These are phyloP conservation scores for Phalacrocorax brasilianus DNA, from an alignment of 2,113 vertebrate genomes.

Conservation along the genomic window DNA sequence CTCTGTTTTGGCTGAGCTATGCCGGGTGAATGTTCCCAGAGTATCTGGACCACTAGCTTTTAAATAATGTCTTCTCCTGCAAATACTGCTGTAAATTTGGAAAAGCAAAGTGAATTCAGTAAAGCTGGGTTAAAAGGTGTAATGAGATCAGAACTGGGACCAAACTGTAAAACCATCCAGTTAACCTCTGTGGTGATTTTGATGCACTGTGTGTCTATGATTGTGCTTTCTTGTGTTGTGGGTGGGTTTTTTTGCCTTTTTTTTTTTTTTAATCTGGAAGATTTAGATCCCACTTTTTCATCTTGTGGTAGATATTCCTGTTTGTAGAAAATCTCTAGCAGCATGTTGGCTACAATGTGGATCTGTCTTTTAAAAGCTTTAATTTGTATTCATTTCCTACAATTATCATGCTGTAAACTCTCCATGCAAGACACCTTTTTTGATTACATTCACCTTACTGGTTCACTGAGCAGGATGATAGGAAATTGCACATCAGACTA, in stretches of 20 bases:
- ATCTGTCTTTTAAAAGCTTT: slow-evolving; percentile 11
- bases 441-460: slow-evolving; percentile 30
- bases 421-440: background rate
- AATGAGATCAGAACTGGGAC: background rate
- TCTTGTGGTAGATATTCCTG: background rate
- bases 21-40: background rate
- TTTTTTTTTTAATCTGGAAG: background rate
- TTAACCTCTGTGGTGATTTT: background rate
- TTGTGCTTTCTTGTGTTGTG: background rate
- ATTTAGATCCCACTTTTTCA: background rate
- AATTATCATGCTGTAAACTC: slow-evolving; percentile 31
- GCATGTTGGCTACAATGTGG: background rate
- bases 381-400: slow-evolving; percentile 45
- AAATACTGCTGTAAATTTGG: background rate
- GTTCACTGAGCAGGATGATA: slow-evolving; percentile 33
- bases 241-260: background rate
- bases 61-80: background rate
- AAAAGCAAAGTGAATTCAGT: background rate
- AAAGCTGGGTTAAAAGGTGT: background rate
- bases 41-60: background rate
- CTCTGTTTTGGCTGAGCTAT: background rate
- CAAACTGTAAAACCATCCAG: background rate
- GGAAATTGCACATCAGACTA: slow-evolving; percentile 1
- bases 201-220: fast-evolving
- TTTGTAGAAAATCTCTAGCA: background rate